Evolutionary conservation across 1,140 invertebrate genomes (phyloP).

Genomic region (Maconellicoccus hirsutus): DNA sequence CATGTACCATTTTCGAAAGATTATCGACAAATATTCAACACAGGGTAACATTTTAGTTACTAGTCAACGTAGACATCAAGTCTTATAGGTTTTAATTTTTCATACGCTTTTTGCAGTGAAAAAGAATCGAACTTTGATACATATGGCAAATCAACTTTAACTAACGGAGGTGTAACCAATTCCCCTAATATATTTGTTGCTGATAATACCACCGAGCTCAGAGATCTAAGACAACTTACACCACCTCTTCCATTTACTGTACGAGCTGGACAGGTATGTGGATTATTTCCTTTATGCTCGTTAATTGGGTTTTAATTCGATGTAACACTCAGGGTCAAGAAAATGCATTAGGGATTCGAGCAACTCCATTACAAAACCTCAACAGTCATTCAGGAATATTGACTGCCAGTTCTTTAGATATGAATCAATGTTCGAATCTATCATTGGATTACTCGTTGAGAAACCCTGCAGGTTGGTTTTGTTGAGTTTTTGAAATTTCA

Average conservation of each 20-base stretch:
- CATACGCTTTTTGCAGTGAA: not conserved
- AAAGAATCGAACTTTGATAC: slow-evolving; percentile 5
- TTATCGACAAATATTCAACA: slow-evolving; percentile 12
- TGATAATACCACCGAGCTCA: not conserved
- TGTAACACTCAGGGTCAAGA: slow-evolving; percentile 21
- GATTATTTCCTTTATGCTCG: slow-evolving; percentile 27
- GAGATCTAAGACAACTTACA: slow-evolving; percentile 30
- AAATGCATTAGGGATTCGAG: slow-evolving; percentile 25
- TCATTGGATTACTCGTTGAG: slow-evolving; percentile 20
- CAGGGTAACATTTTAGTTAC: no score
- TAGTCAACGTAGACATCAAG: no score
- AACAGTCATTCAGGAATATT: slow-evolving; percentile 27
- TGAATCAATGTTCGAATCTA: slow-evolving; percentile 16
- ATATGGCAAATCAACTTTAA: not conserved
- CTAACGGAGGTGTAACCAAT: not conserved
- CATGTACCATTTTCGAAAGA: slow-evolving; percentile 13
- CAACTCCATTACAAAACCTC: slow-evolving; percentile 27
- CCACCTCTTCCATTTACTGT: slow-evolving; percentile 40
- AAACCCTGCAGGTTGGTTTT: slow-evolving; percentile 24
- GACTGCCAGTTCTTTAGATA: slow-evolving; percentile 26
- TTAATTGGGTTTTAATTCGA: slow-evolving; percentile 24
- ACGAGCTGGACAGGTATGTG: slow-evolving; percentile 37
- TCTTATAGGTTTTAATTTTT: no score
- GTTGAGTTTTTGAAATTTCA: not conserved
- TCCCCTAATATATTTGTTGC: slow-evolving; percentile 13